Base-by-base conservation (phyloP, 2,113 vertebrate species). In the Aspidoscelis tigris region DNA sequence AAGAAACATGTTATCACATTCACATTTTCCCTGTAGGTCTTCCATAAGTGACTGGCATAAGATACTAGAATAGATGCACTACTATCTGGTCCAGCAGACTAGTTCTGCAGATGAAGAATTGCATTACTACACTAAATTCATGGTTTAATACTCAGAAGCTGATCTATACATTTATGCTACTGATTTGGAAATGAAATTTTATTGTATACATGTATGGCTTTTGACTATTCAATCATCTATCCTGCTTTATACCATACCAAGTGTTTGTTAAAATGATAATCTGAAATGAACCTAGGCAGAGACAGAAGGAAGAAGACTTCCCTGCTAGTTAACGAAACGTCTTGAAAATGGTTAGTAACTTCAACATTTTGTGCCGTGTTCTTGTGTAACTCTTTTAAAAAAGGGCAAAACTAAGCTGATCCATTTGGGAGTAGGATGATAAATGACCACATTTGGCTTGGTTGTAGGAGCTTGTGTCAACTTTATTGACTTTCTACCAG, bases 401-500 rank as follows among this genome's bases (percentile, higher is more conserved):
- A 64, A 84, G 71, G 78, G 20, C 24, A 64, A 24, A 20, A 55
- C 20, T 11, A 65, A 53, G 61, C 76, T 83, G 76, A 6, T 76
- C 76, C n/a, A n/a, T 55, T 76, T 76, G 22, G 33, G 75, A 47
- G 44, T 50, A 8, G 21, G 43, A 55, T 76, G 73, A 83, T 76
- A 83, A 83, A 83, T 76, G 64, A 44, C 44, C 26, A 16, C 73
- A 76, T 68, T 68, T 76, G 20, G 6, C 76, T 83, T 83, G 44
- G 73, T 83, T 76, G 64, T 64, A 68, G 44, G 44, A 83, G 33
- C 26, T 76, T 53, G 61, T 76, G n/a, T 68, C 41, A 83, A 68
- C 20, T 53, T 76, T 76, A 83, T 76, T 83, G 73, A 76, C 73
- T 83, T 69, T 83, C 18, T 14, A 76, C 43, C n/a, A 33, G 47